Evolutionary conservation across 2,797 vertebrate species (phyloP).

Genomic region (Helicolenus hilgendorfi): DNA sequence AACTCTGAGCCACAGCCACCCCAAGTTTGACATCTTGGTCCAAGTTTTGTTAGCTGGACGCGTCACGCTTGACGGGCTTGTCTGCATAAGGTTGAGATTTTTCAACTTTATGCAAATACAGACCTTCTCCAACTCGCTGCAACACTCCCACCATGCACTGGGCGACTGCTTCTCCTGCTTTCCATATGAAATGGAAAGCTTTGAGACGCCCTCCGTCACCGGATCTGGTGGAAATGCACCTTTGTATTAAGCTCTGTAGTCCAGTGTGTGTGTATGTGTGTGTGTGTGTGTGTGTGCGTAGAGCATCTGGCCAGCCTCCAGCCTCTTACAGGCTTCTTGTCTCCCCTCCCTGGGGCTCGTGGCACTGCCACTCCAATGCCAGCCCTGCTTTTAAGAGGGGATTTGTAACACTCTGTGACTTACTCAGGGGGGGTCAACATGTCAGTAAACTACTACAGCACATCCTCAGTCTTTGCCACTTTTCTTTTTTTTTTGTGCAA

Average conservation of each 20-base stretch:
- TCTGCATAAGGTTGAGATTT: too few species aligned
- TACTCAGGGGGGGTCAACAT: slow-evolving; percentile 59
- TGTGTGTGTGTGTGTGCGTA: not conserved
- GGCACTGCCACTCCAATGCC: slow-evolving; percentile 40
- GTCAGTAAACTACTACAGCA: slow-evolving; percentile 57
- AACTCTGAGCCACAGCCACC: too few species aligned
- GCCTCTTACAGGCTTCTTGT: slow-evolving; percentile 42
- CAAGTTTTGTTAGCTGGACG: too few species aligned
- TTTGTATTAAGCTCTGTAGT: not conserved
- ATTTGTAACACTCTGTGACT: slow-evolving; percentile 70
- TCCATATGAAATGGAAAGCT: too few species aligned
- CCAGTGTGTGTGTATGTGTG: not conserved
- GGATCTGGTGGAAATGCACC: not conserved
- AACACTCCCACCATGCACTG: too few species aligned
- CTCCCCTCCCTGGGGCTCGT: slow-evolving; percentile 17
- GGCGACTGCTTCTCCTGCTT: too few species aligned
- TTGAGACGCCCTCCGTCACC: too few species aligned
- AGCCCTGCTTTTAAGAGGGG: slow-evolving; percentile 50
- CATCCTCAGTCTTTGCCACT: slow-evolving; percentile 21
- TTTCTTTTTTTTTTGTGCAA: not conserved
- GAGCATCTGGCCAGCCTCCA: slow-evolving; percentile 50
- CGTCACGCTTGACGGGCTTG: too few species aligned
- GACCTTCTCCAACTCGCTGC: too few species aligned
- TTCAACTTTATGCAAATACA: too few species aligned
- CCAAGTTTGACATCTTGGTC: too few species aligned